These are phyloP conservation scores for Mythimna ferrago DNA, from an alignment of 2,888 invertebrate genomes.

Conservation along the genomic window DNA sequence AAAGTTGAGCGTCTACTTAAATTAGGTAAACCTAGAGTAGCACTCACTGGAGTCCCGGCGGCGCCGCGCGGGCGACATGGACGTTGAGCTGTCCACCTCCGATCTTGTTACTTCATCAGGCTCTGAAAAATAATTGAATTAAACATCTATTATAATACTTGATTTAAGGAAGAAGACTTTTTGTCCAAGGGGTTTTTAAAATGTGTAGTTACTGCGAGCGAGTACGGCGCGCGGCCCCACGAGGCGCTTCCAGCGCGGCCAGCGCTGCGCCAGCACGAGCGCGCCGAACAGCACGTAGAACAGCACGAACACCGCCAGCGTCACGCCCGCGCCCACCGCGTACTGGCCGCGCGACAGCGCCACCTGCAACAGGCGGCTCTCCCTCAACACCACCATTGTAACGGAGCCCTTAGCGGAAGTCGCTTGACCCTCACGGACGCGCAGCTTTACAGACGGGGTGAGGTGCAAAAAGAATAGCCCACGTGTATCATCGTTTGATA, in stretches of 20 bases:
- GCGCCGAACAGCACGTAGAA: slow-evolving; percentile 81
- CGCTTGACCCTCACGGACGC: too few relatives aligned
- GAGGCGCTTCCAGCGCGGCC: slow-evolving; percentile 72
- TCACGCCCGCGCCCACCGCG: slow-evolving; percentile 72
- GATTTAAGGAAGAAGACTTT: neutral
- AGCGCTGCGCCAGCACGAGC: slow-evolving; percentile 82
- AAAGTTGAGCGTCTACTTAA: neutral
- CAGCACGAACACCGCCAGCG: slow-evolving; percentile 74
- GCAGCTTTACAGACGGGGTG: too few relatives aligned
- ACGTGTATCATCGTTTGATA: too few relatives aligned
- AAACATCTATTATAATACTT: neutral
- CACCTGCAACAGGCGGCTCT: slow-evolving; percentile 66
- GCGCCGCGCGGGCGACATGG: slow-evolving; percentile 56
- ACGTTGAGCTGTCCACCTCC: slow-evolving; percentile 55
- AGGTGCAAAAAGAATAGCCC: too few relatives aligned
- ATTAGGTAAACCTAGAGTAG: neutral
- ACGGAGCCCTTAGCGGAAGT: neutral
- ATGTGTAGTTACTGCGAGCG: slow-evolving; percentile 62
- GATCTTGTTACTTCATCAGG: slow-evolving; percentile 50
- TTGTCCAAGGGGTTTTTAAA: neutral
- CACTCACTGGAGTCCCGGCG: slow-evolving; percentile 75
- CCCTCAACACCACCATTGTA: neutral
- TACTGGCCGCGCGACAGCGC: slow-evolving; percentile 80
- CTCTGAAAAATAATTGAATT: slow-evolving; percentile 25
- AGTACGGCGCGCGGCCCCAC: slow-evolving; percentile 80